Base-by-base conservation (phyloP, 2,888 invertebrate species). In the Macropis europaea region DNA sequence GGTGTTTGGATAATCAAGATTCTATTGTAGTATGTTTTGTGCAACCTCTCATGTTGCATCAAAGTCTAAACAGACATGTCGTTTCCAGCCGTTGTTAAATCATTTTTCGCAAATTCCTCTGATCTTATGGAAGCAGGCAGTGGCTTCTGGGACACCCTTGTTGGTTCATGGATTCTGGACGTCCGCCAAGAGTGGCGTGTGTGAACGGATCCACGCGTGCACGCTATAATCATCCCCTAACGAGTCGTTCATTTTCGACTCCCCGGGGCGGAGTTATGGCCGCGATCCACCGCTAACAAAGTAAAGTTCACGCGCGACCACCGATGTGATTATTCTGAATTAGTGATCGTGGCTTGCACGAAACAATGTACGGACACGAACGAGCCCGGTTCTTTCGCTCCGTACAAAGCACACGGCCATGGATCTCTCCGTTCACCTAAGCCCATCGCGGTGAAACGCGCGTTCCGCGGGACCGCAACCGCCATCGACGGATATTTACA, bases 401-500 rank as follows among this genome's bases (percentile, higher is more conserved):
- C n/a, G n/a, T n/a, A n/a, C n/a, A n/a, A n/a, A n/a, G n/a, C n/a
- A n/a, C n/a, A n/a, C n/a, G n/a, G n/a, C n/a, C n/a, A n/a, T n/a
- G n/a, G n/a, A n/a, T n/a, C n/a, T n/a, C n/a, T n/a, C 7, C 6
- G n/a, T 19, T 9, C 11, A 5, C 24, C 24, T 19, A 15, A 32
- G 30, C 24, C n/a, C n/a, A 2, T 38, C 38, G 28, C 2, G 60
- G 40, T 17, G 38, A 28, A 7, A 13, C 6, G 43, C 7, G 11
- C 22, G 11, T 2, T 13, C 50, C 45, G 2, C 28, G 17, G 13
- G 57, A 57, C 57, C 57, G 17, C 60, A 38, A 19, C n/a, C 32
- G 3, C n/a, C 22, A 11, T 3, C 7, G 6, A 15, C 17, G 19
- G 34, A 54, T 70, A 73, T 70, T 73, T 73, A 52, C 63, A 34